Percentiles rank a stretch among this genome's conserved stretches.
These are phyloP conservation scores for Platypus cylindrus DNA, from an alignment of 2,888 invertebrate genomes.

Conservation along the genomic window DNA sequence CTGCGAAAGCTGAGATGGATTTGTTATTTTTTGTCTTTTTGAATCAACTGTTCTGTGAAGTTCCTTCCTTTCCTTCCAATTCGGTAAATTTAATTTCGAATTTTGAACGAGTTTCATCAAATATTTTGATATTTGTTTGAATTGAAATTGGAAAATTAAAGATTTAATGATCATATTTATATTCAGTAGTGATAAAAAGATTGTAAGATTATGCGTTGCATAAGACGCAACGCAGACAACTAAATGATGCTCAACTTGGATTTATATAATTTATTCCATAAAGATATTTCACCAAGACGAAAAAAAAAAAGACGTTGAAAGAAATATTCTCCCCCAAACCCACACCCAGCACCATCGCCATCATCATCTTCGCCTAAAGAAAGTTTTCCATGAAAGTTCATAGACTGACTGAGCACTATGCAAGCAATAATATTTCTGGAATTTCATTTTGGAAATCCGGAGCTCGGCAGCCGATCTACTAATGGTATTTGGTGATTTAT, in stretches of 20 bases:
- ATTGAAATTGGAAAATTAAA: not conserved
- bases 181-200: too few relatives aligned
- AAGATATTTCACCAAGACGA: too few relatives aligned
- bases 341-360: too few relatives aligned
- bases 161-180: not conserved
- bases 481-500: slow-evolving; percentile 37
- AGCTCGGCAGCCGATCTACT: slow-evolving; percentile 32
- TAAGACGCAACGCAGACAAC: too few relatives aligned
- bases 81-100: slow-evolving; percentile 1
- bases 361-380: too few relatives aligned
- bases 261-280: not conserved
- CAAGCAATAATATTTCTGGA: slow-evolving; percentile 23
- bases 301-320: too few relatives aligned
- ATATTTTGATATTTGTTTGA: not conserved
- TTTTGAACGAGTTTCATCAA: too few relatives aligned
- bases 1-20: slow-evolving; percentile 22
- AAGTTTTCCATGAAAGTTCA: too few relatives aligned
- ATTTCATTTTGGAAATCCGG: slow-evolving; percentile 35
- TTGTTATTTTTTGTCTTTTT: slow-evolving; percentile 24
- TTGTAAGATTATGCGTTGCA: not conserved
- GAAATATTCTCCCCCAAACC: too few relatives aligned
- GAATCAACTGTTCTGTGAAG: slow-evolving; percentile 4
- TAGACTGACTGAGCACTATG: too few relatives aligned
- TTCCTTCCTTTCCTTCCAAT: not conserved
- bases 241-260: too few relatives aligned